phyloP scores from a whole-genome alignment of 1,140 invertebrate species.

The Kradibia gibbosae region DNA sequence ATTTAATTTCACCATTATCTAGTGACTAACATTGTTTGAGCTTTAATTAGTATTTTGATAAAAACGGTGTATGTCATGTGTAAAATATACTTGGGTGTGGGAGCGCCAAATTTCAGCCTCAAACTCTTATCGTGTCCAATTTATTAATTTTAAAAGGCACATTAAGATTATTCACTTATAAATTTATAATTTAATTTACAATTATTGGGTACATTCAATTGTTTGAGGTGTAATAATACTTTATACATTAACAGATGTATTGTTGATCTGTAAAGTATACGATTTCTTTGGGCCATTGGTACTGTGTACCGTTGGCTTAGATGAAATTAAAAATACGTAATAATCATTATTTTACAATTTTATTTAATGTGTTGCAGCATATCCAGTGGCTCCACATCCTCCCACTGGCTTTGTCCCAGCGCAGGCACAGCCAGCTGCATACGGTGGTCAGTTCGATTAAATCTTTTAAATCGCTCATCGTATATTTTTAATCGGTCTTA shows the following conservation, averaged over 20 bases:
- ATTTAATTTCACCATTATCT: constrained; percentile 72
- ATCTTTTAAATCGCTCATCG: neutral
- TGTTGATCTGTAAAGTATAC: constrained; percentile 56
- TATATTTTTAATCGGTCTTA: constrained; percentile 5
- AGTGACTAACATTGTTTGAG: constrained; percentile 75
- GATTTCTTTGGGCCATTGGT: constrained; percentile 66
- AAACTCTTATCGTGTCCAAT: constrained; percentile 54
- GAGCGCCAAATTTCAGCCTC: constrained; percentile 66
- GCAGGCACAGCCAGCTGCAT: constrained; percentile 71
- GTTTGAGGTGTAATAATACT: constrained; percentile 37
- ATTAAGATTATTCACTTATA: constrained; percentile 5
- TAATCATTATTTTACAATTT: constrained; percentile 25
- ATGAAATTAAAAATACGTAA: constrained; percentile 27
- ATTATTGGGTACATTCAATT: constrained; percentile 38
- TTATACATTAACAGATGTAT: constrained; percentile 32
- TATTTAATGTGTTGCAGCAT: constrained; percentile 71
- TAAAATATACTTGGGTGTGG: constrained; percentile 74
- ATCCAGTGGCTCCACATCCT: constrained; percentile 72
- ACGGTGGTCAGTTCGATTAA: constrained; percentile 67
- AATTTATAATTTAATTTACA: constrained; percentile 37
- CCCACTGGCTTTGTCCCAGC: constrained; percentile 74
- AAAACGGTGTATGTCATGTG: constrained; percentile 74
- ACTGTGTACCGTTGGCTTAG: constrained; percentile 70
- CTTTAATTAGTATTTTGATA: constrained; percentile 73
- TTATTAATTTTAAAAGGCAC: neutral